Conservation (phyloP, 2,888 invertebrate genomes). For the Drosophila leonis region DNA sequence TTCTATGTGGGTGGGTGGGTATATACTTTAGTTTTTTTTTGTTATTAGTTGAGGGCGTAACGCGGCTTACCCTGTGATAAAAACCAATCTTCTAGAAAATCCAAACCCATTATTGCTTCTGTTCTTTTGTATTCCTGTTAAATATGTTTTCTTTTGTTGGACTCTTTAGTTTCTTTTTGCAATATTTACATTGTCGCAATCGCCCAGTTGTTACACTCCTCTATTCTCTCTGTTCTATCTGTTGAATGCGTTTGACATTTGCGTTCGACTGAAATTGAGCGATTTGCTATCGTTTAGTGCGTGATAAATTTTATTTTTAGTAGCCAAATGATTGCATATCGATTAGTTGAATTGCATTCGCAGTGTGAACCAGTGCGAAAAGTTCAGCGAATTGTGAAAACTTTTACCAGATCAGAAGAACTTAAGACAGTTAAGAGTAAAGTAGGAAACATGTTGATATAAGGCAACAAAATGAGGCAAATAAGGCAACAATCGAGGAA, state of each 20-base stretch:
- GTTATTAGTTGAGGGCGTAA: conserved; percentile 12
- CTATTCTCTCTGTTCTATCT: conserved; percentile 24
- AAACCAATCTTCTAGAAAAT: conserved; percentile 85
- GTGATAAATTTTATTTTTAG: conserved; percentile 61
- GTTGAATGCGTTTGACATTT: conserved; percentile 62
- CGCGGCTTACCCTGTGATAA: conserved; percentile 84
- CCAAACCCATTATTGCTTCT: conserved; percentile 77
- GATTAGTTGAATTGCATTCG: conserved; percentile 49
- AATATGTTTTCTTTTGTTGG: conserved; percentile 47
- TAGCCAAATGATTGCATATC: conserved; percentile 55
- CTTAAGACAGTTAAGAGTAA: not conserved
- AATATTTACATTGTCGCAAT: conserved; percentile 63
- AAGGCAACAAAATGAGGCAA: too few species aligned
- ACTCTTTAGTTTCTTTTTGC: conserved; percentile 39
- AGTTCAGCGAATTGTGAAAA: conserved; percentile 6
- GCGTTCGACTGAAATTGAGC: conserved; percentile 45
- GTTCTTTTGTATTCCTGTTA: conserved; percentile 46
- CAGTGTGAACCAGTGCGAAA: conserved; percentile 17
- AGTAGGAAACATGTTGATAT: not conserved
- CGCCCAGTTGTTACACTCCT: conserved; percentile 22
- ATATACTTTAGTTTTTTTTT: not conserved
- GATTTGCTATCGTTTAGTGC: conserved; percentile 61
- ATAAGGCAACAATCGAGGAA: not conserved
- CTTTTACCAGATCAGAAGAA: conserved; percentile 8
- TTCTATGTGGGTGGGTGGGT: conserved; percentile 11